Base-by-base conservation (phyloP, 2,113 vertebrate genomes). In the Eptesicus fuscus region DNA sequence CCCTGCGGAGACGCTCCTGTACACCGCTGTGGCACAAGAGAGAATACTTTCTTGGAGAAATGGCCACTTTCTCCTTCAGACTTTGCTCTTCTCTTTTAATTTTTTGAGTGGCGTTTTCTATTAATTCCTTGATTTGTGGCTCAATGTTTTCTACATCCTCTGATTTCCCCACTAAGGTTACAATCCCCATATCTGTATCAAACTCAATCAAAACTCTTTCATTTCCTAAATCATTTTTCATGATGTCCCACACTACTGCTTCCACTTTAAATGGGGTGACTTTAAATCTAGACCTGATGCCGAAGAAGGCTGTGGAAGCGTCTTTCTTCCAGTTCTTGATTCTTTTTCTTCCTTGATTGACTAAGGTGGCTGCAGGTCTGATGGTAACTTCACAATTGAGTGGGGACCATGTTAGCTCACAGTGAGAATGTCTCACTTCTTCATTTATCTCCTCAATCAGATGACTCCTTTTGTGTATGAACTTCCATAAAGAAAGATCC, bases 301-400 rank as follows among this genome's bases (percentile, higher is more conserved):
- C 10, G 28, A 65, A 96, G 95, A 99, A 99, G 0, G 61, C 96
- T 1, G 56, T 1, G 2, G 97, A 97, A 69, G 98, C 98, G 0
- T 96, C 97, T n/a, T 97, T 83, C 22, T 76, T 97, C 99, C 99
- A 99, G 0, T 93, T 84, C 96, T 97, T 98, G 67, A 98, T 90
- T 47, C 96, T 98, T 28, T 80, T 97, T 84, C 98, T 96, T 30
- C 98, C 98, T 91, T 98, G 97, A 28, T 95, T 96, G 44, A 97
- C 97, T 42, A 99, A 93, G 18, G 97, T 71, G 35, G 96, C 16
- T 0, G 98, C 91, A 32, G 99, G 99, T 76, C 85, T 97, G 91
- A 99, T 94, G 10, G 40, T 96, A 44, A 99, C 97, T 87, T 95
- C 11, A 30, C 98, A 90, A 40, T 17, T 42, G 4, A 11, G 0